These are phyloP conservation scores for Lumbricus terrestris DNA, from an alignment of 2,888 invertebrate species.

Conservation along the genomic window DNA sequence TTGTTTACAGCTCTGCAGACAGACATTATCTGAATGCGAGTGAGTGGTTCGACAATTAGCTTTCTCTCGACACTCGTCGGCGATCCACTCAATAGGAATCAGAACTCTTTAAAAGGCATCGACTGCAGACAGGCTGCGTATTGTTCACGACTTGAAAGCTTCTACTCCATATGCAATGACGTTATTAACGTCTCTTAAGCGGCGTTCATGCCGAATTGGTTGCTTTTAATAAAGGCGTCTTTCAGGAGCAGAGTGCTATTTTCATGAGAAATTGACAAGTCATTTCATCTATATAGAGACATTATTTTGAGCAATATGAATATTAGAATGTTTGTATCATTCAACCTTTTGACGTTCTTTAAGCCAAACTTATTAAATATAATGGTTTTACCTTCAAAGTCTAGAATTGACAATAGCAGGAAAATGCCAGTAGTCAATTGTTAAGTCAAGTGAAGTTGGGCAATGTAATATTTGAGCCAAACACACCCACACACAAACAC, in stretches of 20 bases:
- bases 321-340: neutral
- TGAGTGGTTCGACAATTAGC: constrained; percentile 3
- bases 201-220: neutral
- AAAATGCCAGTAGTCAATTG: neutral
- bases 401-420: neutral
- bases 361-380: neutral
- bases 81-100: neutral
- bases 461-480: no score
- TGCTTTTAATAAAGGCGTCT: neutral
- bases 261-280: neutral
- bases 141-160: neutral
- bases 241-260: neutral
- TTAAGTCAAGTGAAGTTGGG: no score
- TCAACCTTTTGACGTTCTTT: neutral
- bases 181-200: neutral
- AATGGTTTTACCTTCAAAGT: neutral
- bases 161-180: neutral
- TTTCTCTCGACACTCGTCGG: neutral
- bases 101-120: neutral
- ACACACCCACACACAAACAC: no score
- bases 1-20: neutral
- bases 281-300: neutral
- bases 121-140: neutral
- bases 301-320: neutral
- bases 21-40: neutral